Evolutionary conservation across 2,888 invertebrate genomes (phyloP).

Genomic region (Chymomyza caudatula): DNA sequence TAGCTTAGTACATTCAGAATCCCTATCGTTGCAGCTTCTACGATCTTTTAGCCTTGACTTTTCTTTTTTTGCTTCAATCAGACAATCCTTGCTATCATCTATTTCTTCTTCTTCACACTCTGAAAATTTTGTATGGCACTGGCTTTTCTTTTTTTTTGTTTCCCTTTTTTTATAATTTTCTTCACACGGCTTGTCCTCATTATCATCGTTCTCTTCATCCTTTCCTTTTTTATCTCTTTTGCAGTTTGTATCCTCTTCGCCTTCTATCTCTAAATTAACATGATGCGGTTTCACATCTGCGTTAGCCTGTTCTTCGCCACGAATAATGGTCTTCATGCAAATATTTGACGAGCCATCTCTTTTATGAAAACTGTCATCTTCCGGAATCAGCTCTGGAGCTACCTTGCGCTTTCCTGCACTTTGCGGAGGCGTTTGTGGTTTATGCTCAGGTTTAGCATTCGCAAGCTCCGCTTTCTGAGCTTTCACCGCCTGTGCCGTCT

Average conservation of each 20-base stretch:
- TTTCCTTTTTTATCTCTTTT: neutral
- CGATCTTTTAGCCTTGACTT: neutral
- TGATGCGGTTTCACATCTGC: constrained; percentile 49
- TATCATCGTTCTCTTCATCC: neutral
- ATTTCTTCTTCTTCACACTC: neutral
- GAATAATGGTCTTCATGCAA: constrained; percentile 54
- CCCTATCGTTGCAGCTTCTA: too few species aligned
- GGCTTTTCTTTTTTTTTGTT: neutral
- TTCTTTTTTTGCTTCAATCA: neutral
- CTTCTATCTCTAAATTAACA: constrained; percentile 12
- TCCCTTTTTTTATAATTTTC: neutral
- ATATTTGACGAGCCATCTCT: constrained; percentile 19
- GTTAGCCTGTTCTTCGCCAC: constrained; percentile 16
- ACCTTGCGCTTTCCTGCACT: neutral
- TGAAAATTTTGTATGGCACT: neutral
- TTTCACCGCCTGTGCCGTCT: constrained; percentile 11
- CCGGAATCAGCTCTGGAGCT: neutral
- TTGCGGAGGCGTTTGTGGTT: neutral
- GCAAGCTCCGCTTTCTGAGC: neutral
- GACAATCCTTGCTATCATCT: neutral
- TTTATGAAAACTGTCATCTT: neutral
- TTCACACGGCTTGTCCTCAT: neutral
- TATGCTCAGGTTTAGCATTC: neutral
- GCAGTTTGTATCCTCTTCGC: neutral
- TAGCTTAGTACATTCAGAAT: too few species aligned